phyloP scores from a whole-genome alignment of 1,140 invertebrate species.

The Cherax quadricarinatus region DNA sequence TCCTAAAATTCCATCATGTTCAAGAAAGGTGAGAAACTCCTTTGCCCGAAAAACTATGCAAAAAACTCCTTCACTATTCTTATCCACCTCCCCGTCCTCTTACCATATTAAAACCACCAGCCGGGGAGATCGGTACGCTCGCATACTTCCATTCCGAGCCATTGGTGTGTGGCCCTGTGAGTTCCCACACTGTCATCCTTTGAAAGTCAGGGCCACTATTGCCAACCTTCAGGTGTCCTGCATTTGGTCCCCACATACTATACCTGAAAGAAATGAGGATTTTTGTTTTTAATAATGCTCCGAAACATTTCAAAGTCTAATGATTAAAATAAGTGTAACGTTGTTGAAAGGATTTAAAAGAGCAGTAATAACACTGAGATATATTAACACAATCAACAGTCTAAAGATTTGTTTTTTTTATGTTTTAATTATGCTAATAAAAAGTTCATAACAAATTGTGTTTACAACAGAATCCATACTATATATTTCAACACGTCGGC shows the following conservation, averaged over 20 bases:
- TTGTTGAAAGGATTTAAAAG: not conserved
- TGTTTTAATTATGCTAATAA: no score
- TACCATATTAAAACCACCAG: not conserved
- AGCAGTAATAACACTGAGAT: no score
- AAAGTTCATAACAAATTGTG: no score
- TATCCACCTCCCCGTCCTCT: not conserved
- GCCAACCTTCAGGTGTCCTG: not conserved
- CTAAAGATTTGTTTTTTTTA: no score
- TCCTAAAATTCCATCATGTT: no score
- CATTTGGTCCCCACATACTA: slow-evolving; percentile 43
- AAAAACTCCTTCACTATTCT: no score
- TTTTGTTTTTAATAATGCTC: not conserved
- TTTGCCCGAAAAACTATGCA: no score
- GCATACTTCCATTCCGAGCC: slow-evolving; percentile 24
- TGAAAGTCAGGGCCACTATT: not conserved
- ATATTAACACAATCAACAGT: no score
- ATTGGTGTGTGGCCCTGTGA: slow-evolving; percentile 17
- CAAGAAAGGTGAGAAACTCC: no score
- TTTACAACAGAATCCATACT: no score
- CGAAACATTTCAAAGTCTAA: not conserved
- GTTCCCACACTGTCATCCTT: slow-evolving; percentile 11
- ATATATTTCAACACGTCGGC: no score
- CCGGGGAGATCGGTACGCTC: not conserved
- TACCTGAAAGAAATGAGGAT: slow-evolving; percentile 8
- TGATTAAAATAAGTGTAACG: not conserved